Base-by-base conservation (phyloP, 2,888 invertebrate species). In the Nomada fucata region DNA sequence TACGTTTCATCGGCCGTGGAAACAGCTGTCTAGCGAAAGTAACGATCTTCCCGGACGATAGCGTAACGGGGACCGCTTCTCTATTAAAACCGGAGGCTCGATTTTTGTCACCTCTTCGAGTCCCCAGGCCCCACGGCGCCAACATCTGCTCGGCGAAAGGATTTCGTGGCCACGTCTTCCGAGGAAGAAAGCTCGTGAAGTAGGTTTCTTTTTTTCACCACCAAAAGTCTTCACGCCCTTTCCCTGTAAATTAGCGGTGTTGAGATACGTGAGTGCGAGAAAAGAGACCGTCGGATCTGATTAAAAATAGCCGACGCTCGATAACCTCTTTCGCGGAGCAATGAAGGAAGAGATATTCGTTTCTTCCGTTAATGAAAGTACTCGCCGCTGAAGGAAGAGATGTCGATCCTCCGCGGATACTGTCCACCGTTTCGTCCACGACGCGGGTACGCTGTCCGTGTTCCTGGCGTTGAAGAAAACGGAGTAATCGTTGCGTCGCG, bases 71-170 rank as follows among this genome's bases (percentile, higher is more conserved):
- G 36, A 55, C 79, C 65, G 60, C 60, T 64, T 79, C 63, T 79
- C 79, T 71, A 79, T 79, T 71, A 79, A 79, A 79, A 79, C 70
- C 53, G 26, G 36, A 79, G 79, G 52, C 53, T 13, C 64, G 70
- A 78, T 78, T 79, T 79, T 78, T 79, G 79, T 79, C 79, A 63
- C 70, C 79, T 79, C 79, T 65, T 59, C 70, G 23, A 23, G 47
- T 53, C 52, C 20, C 13, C 13, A 29, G 57, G 18, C 44, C 10
- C 64, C 7, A 44, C 44, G 42, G 18, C 44, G 15, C 23, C 52
- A 47, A 65, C 79, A 79, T 78, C 70, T 78, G 79, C 52, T 10
- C 36, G 20, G 59, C n/a, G 52, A 65, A 64, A 65, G 36, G 65
- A 78, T 78, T 65, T 65, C 26, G 18, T 26, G 52, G 50, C 18